phyloP scores from a whole-genome alignment of 2,888 invertebrate species.

The Tupiocoris notatus region DNA sequence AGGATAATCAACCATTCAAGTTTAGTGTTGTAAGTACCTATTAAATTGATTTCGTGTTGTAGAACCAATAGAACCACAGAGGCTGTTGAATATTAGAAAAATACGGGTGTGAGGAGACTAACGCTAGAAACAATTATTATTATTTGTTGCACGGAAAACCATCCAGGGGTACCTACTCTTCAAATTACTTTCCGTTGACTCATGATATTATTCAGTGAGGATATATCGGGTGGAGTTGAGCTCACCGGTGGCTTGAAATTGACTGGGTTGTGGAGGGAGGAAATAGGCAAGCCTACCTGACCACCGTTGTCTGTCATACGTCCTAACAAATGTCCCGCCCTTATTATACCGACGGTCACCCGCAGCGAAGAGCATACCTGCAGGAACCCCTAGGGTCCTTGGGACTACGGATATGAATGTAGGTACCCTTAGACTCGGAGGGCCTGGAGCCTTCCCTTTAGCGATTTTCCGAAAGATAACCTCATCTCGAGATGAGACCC shows the following conservation, averaged over 20 bases:
- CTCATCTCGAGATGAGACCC: background rate
- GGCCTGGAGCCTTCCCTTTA: background rate
- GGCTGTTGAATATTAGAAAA: too few species aligned
- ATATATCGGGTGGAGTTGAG: too few species aligned
- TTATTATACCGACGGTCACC: slow-evolving; percentile 30
- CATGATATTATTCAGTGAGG: too few species aligned
- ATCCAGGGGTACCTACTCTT: too few species aligned
- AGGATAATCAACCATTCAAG: too few species aligned
- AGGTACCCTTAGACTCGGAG: background rate
- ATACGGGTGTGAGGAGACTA: too few species aligned
- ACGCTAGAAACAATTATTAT: too few species aligned
- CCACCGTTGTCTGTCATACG: slow-evolving; percentile 22
- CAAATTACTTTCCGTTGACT: too few species aligned
- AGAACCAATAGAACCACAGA: too few species aligned
- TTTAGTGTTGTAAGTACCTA: too few species aligned
- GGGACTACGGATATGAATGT: slow-evolving; percentile 6
- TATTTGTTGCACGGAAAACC: too few species aligned
- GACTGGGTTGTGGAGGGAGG: background rate
- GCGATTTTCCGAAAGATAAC: slow-evolving; percentile 27
- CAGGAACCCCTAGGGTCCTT: background rate
- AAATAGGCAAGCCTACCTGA: slow-evolving; percentile 21
- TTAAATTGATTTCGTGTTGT: too few species aligned
- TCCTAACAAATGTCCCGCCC: slow-evolving; percentile 36
- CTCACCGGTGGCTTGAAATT: background rate
- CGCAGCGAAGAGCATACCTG: slow-evolving; percentile 23